Evolutionary conservation across 2,888 invertebrate genomes (phyloP).

Genomic region (Drosophila tanythrix): DNA sequence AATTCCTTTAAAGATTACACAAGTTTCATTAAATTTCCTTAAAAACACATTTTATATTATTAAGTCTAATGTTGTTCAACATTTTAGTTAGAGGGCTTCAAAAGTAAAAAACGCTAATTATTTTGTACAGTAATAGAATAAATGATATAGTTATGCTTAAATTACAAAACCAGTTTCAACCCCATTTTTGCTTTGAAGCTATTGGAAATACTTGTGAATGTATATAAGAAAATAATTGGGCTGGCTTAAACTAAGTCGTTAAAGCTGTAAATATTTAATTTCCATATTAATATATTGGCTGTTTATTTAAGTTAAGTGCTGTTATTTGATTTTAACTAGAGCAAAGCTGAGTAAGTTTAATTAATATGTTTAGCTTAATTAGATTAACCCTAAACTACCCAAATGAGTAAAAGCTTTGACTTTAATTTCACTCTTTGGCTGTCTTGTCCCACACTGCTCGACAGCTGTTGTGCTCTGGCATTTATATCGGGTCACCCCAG

Average conservation of each 20-base stretch:
- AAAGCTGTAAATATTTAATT: not conserved
- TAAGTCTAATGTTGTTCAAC: not conserved
- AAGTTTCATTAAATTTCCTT: not conserved
- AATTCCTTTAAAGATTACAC: not conserved
- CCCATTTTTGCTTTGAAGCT: not conserved
- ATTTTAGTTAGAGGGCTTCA: not conserved
- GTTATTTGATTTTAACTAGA: not conserved
- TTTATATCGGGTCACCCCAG: not conserved
- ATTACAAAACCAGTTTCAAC: too few species aligned
- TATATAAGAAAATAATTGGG: not conserved
- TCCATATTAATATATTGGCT: not conserved
- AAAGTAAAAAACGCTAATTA: not conserved
- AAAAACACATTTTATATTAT: not conserved
- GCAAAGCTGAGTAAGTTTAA: not conserved
- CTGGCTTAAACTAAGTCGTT: not conserved
- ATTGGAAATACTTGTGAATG: not conserved
- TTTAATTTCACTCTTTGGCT: not conserved
- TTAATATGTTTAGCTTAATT: not conserved
- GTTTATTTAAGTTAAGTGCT: not conserved
- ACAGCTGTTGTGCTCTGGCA: not conserved
- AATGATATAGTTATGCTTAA: not conserved
- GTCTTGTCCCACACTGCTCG: not conserved
- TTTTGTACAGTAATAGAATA: not conserved
- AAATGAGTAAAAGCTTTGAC: constrained; percentile 2
- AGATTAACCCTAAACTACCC: not conserved